Conservation (phyloP, 2,797 vertebrate genomes). For the Coendou prehensilis region DNA sequence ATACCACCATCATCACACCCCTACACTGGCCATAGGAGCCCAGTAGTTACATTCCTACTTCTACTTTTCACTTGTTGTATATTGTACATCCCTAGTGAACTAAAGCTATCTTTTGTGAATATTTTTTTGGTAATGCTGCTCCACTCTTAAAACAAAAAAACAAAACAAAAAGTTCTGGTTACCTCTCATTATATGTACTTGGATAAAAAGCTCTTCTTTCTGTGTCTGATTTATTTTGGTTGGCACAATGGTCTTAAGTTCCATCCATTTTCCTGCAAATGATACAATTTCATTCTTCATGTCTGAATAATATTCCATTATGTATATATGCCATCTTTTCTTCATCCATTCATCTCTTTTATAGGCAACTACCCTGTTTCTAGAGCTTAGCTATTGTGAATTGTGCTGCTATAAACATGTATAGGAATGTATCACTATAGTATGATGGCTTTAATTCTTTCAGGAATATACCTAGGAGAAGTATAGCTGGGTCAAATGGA, state of each 20-base stretch:
- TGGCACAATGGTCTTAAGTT: not conserved
- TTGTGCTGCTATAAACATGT: not conserved
- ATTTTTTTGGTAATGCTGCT: not conserved
- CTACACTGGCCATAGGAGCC: rapidly evolving
- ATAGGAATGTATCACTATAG: not conserved
- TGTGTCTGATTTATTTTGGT: not conserved
- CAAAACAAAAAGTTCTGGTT: not conserved
- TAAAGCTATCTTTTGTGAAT: not conserved
- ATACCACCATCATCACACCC: rapidly evolving
- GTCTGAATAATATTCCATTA: not conserved
- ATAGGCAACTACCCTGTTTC: not conserved
- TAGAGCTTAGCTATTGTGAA: not conserved
- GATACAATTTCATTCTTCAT: not conserved
- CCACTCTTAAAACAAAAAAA: not conserved
- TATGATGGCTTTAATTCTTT: not conserved
- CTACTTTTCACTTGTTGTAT: not conserved
- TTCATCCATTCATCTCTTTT: not conserved
- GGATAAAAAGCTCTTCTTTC: not conserved
- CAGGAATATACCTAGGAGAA: not conserved
- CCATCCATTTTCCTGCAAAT: not conserved
- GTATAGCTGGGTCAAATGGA: not conserved
- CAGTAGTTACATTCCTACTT: not conserved
- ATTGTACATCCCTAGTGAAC: not conserved
- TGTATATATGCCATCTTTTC: not conserved
- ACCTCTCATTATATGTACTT: not conserved